A percentile compares a stretch with the other conserved stretches of the same genome.
phyloP scores from a whole-genome alignment of 2,888 invertebrate genomes.

The Himalopsyche tibetana region DNA sequence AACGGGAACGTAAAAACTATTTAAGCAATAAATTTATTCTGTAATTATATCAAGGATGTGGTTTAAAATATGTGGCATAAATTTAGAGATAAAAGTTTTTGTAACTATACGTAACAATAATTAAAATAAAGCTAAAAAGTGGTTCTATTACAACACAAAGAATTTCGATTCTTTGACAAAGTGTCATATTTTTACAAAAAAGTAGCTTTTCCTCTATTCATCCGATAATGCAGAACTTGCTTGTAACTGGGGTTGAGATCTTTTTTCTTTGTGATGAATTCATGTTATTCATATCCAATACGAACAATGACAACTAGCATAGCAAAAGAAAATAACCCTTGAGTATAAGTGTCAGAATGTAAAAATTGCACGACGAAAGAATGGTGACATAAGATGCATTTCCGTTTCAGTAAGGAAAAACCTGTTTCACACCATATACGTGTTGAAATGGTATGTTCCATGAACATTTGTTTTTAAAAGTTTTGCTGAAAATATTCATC shows the following conservation, averaged over 20 bases:
- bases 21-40: no score
- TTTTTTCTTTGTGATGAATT: conserved; percentile 9
- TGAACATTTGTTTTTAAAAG: not conserved
- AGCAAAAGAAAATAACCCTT: not conserved
- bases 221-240: not conserved
- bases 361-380: not conserved
- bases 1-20: no score
- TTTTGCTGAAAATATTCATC: no score
- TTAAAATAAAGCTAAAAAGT: not conserved
- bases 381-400: conserved; percentile 4
- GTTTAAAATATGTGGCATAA: no score
- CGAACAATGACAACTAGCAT: not conserved
- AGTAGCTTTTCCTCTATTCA: not conserved
- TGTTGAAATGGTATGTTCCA: not conserved
- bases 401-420: not conserved
- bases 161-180: not conserved
- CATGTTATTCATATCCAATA: not conserved
- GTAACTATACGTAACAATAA: no score
- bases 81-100: no score
- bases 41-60: no score
- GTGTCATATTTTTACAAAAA: not conserved
- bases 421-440: not conserved
- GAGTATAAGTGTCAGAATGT: not conserved
- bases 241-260: not conserved
- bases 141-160: not conserved